phyloP scores from a whole-genome alignment of 2,888 invertebrate species.

The Sarcophaga subvicina region DNA sequence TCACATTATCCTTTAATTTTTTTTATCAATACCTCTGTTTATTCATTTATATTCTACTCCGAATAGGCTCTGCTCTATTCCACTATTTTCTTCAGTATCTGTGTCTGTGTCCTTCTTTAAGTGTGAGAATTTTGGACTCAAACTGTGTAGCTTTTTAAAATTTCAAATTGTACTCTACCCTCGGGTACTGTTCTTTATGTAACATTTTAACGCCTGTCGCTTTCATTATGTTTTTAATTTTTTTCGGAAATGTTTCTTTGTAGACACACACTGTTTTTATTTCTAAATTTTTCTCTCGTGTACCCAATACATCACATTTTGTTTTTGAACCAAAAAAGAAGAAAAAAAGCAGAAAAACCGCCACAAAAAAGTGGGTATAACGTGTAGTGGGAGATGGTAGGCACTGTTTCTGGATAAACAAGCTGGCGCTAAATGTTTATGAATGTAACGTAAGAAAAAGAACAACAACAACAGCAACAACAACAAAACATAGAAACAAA shows the following conservation, averaged over 20 bases:
- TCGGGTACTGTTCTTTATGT: no score
- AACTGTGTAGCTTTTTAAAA: no score
- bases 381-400: background rate
- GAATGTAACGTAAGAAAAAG: background rate
- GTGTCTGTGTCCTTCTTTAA: no score
- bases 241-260: background rate
- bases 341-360: conserved; percentile 5
- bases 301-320: conserved; percentile 47
- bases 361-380: background rate
- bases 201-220: no score
- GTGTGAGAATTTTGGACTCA: no score
- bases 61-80: no score
- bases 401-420: background rate
- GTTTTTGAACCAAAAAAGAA: conserved; percentile 19
- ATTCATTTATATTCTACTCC: no score
- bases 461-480: no score
- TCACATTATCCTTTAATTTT: no score
- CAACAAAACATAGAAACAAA: conserved; percentile 16
- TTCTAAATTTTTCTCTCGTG: conserved; percentile 5
- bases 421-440: conserved; percentile 58
- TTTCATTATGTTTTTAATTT: background rate
- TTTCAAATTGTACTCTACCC: no score
- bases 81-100: no score
- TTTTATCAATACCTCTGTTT: no score
- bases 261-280: background rate